Conservation (phyloP, 2,797 vertebrate genomes). For the Buceros bicornis region DNA sequence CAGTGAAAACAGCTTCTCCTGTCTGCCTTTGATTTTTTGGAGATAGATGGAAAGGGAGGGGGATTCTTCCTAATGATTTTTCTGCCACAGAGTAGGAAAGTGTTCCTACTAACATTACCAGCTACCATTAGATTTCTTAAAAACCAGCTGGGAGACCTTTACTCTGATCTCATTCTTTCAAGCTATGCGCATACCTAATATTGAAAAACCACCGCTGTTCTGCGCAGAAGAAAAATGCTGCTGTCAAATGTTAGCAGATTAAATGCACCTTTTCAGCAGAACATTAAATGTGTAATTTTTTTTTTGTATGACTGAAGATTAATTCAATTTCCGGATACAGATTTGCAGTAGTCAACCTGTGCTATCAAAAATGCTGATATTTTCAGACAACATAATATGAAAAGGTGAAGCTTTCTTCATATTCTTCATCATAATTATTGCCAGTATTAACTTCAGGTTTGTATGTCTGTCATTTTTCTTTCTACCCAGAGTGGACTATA, state of each 20-base stretch:
- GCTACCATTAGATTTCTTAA: constrained; percentile 59
- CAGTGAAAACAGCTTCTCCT: constrained; percentile 31
- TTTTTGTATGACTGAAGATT: constrained; percentile 77
- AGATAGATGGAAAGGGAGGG: constrained; percentile 27
- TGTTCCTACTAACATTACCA: constrained; percentile 35
- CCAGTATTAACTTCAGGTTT: background rate
- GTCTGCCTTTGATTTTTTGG: constrained; percentile 67
- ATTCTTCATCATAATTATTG: constrained; percentile 49
- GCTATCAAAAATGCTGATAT: constrained; percentile 52
- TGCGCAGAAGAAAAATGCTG: constrained; percentile 76
- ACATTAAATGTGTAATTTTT: constrained; percentile 78
- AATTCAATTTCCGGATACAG: constrained; percentile 73
- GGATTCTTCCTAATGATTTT: constrained; percentile 40
- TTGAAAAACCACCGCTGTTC: constrained; percentile 61
- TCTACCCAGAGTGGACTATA: background rate
- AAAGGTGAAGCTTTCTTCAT: constrained; percentile 49
- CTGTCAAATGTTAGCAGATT: constrained; percentile 78
- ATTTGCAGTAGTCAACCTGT: constrained; percentile 65
- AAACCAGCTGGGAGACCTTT: constrained; percentile 71
- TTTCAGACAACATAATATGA: constrained; percentile 33
- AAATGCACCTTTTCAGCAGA: constrained; percentile 73
- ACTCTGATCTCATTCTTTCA: constrained; percentile 73
- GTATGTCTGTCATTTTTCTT: background rate
- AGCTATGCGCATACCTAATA: constrained; percentile 68
- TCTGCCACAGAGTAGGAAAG: constrained; percentile 45